Conservation (phyloP, 2,797 vertebrate species). For the Scomberomorus guttatus region DNA sequence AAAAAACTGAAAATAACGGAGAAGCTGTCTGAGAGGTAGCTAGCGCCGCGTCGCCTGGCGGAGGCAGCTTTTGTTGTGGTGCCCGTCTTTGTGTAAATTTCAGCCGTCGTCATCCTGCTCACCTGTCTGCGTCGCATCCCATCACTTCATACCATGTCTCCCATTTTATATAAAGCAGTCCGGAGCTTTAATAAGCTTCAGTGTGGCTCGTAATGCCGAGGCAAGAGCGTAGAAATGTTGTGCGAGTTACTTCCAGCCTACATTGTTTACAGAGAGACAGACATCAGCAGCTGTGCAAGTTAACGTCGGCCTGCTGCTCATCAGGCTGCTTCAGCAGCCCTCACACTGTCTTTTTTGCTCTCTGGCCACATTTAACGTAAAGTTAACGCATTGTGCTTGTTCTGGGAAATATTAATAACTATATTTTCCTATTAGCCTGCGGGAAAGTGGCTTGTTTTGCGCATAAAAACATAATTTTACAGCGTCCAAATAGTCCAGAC, state of each 20-base stretch:
- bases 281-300: conserved; percentile 44
- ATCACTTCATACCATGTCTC: conserved; percentile 5
- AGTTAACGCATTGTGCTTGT: neutral
- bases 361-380: neutral
- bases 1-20: conserved; percentile 87
- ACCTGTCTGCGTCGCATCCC: conserved; percentile 67
- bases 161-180: neutral
- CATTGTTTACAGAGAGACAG: conserved; percentile 60
- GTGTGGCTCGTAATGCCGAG: neutral
- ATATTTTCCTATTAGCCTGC: neutral
- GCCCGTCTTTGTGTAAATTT: conserved; percentile 74
- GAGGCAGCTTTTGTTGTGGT: conserved; percentile 78
- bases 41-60: conserved; percentile 44
- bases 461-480: neutral
- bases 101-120: conserved; percentile 67
- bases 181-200: neutral
- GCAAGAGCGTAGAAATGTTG: neutral
- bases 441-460: neutral
- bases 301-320: conserved; percentile 54
- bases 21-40: conserved; percentile 87
- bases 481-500: conserved; percentile 54
- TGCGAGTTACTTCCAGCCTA: conserved; percentile 34
- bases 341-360: neutral
- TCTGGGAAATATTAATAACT: neutral
- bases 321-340: neutral